Evolutionary conservation across 2,888 invertebrate genomes (phyloP).

Genomic region (Brachyptera risi): DNA sequence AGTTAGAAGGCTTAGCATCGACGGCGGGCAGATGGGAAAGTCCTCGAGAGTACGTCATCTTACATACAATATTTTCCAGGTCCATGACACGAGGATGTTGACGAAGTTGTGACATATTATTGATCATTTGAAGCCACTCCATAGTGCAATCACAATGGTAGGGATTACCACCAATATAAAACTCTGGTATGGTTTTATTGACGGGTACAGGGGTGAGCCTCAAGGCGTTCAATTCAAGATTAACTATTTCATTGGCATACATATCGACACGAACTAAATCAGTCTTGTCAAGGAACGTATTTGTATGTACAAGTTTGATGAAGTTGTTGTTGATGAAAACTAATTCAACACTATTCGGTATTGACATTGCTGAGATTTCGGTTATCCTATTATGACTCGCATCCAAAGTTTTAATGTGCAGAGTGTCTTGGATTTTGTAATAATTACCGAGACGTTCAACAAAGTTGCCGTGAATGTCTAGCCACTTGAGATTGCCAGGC

Average conservation of each 20-base stretch:
- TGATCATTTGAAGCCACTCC: conserved; percentile 91
- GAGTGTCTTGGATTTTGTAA: conserved; percentile 68
- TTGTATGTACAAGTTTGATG: conserved; percentile 73
- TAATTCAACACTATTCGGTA: conserved; percentile 83
- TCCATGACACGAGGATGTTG: conserved; percentile 88
- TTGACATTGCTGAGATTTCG: conserved; percentile 76
- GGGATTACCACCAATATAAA: conserved; percentile 89
- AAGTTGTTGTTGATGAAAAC: conserved; percentile 87
- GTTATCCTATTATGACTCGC: conserved; percentile 85
- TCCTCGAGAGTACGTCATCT: conserved; percentile 78
- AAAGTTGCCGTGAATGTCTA: conserved; percentile 86
- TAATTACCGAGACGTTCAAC: conserved; percentile 85
- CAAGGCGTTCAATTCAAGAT: conserved; percentile 75
- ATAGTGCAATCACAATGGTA: conserved; percentile 93
- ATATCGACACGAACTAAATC: conserved; percentile 84
- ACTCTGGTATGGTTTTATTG: conserved; percentile 75
- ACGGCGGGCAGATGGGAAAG: conserved; percentile 73
- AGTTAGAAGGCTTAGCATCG: conserved; percentile 74
- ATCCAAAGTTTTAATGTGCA: conserved; percentile 73
- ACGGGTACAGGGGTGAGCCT: conserved; percentile 69
- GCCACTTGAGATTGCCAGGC: conserved; percentile 83
- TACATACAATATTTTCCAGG: conserved; percentile 81
- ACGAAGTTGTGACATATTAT: conserved; percentile 71
- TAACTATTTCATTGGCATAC: conserved; percentile 82
- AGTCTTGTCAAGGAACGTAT: conserved; percentile 81